Base-by-base conservation (phyloP, 2,888 invertebrate species). In the Tineola bisselliella region DNA sequence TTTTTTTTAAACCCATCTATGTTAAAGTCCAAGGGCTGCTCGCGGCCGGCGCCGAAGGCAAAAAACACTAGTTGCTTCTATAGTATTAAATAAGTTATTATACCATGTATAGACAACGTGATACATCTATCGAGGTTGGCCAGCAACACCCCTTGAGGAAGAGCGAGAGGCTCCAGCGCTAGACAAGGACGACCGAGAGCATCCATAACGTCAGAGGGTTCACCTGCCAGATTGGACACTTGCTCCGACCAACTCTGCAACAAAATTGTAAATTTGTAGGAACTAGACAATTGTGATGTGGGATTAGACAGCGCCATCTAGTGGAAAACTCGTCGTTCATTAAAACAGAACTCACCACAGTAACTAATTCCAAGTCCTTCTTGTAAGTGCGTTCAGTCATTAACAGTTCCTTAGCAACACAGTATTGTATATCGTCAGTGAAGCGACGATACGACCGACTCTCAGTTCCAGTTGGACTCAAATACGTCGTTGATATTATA, bases 341-440 rank as follows among this genome's bases (percentile, higher is more conserved):
- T 0, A 38, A 62, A 43, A 15, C n/a, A n/a, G n/a, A n/a, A 87
- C 92, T 89, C 76, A 96, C 96, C 74, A 93, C 90, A 75, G 95
- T 95, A 64, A 98, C 90, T 48, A 98, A 94, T 76, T 97, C 97
- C 68, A 98, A 84, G 76, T 98, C 98, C 71, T 96, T 94, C 73
- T 95, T 95, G 79, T 97, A 98, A 0, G 98, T 98, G 67, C 97
- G 88, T 76, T 98, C 98, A 0, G 97, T 98, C 95, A 97, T 97
- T 61, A 98, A 88, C 67, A 98, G 88, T 81, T 98, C 98, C 79
- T 97, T 97, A 60, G 94, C 93, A 66, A 96, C 91, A 76, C 92
- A 96, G 79, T 95, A 96, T 10, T 15, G 15, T 44, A 80, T 67
- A 65, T 84, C 86, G 54, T 69, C 72, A 66, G 66, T 65, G 54